phyloP scores from a whole-genome alignment of 2,888 invertebrate species.

The Stramonita haemastoma region DNA sequence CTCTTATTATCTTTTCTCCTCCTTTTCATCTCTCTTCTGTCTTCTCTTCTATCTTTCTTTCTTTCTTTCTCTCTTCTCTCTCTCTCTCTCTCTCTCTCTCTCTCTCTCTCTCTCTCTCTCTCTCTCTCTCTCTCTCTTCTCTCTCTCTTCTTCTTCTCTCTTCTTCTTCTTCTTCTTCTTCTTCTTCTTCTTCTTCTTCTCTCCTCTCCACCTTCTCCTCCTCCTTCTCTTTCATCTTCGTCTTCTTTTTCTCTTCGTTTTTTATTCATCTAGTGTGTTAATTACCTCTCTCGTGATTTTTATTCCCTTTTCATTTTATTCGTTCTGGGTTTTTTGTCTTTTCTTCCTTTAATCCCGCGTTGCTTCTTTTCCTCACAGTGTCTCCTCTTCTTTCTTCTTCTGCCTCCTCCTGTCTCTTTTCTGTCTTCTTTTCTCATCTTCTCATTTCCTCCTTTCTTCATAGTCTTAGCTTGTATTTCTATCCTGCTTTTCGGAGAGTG shows the following conservation, averaged over 20 bases:
- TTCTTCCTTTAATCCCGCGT: not conserved
- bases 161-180: not conserved
- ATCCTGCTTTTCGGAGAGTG: not conserved
- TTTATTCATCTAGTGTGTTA: not conserved
- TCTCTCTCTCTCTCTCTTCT: not conserved
- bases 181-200: not conserved
- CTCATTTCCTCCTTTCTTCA: not conserved
- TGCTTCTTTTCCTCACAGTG: not conserved
- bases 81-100: not conserved
- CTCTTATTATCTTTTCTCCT: not conserved
- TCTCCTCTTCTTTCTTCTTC: slow-evolving; percentile 6
- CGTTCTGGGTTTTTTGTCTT: not conserved
- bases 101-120: not conserved
- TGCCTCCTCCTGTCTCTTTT: not conserved
- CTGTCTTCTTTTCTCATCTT: not conserved
- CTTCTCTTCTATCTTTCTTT: not conserved
- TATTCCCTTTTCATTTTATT: not conserved
- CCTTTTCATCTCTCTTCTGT: not conserved
- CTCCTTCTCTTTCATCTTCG: not conserved
- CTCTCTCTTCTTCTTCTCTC: not conserved
- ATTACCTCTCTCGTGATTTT: not conserved
- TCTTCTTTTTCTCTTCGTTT: not conserved
- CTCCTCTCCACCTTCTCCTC: not conserved
- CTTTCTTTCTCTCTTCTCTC: not conserved
- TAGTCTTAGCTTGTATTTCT: not conserved